Conservation (phyloP, 1,140 invertebrate genomes). For the Cydia splendana region DNA sequence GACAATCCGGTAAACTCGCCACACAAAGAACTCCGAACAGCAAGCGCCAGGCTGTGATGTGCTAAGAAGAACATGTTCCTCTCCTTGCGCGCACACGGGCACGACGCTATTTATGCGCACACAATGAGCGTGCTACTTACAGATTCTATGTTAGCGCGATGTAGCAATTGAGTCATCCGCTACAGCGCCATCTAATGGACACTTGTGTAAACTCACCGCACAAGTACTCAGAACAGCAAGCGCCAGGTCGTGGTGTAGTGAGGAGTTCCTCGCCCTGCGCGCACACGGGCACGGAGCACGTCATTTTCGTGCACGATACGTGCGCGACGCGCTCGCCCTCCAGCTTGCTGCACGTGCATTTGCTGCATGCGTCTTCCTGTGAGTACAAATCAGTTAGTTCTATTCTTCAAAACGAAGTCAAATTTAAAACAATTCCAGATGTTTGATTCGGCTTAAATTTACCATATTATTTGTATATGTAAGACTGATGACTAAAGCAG, state of each 20-base stretch:
- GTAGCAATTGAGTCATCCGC: background rate
- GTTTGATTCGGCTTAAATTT: no score
- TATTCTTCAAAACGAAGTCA: no score
- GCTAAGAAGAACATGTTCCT: no score
- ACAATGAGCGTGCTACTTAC: background rate
- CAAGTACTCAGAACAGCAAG: constrained; percentile 85
- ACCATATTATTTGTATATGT: no score
- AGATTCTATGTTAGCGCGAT: background rate
- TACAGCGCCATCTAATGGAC: background rate
- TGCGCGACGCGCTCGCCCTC: constrained; percentile 50
- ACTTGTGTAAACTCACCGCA: constrained; percentile 79
- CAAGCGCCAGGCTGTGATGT: no score
- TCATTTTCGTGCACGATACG: constrained; percentile 81
- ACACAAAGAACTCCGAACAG: no score
- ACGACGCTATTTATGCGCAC: no score
- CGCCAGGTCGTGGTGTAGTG: constrained; percentile 77
- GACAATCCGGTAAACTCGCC: no score
- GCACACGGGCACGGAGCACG: constrained; percentile 82
- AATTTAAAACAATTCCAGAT: no score
- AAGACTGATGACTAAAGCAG: no score
- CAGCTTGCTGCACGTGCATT: constrained; percentile 84
- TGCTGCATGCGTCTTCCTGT: constrained; percentile 86
- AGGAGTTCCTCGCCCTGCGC: constrained; percentile 78
- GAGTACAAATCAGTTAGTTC: background rate
- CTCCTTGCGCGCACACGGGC: no score